Base-by-base conservation (phyloP, 2,113 vertebrate species). In the Tyrannus savana region DNA sequence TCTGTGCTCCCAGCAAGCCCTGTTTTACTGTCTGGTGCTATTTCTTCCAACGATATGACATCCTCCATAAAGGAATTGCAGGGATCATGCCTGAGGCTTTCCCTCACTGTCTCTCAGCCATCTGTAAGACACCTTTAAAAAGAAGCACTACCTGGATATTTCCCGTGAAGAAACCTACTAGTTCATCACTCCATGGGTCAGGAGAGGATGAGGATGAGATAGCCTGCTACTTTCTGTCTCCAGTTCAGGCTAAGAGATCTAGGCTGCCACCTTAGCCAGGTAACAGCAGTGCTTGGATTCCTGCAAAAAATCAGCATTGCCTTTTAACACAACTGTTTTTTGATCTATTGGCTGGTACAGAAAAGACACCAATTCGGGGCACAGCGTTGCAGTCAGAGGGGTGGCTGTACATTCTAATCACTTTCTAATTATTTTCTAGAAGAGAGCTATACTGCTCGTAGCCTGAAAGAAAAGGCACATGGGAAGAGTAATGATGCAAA, bases 401-500 rank as follows among this genome's bases (percentile, higher is more conserved):
- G 18, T 2, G 2, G 25, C 33, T 52, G 18, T 42, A 52, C 8
- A 33, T 78, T 60, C 63, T 80, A 56, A 81, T 50, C 50, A 18
- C 25, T 91, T 69, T 37, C 37, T 77, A 59, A 81, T 46, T 56
- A 44, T 84, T 87, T 80, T 63, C 56, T 72, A 1, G 67, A 30
- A 27, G 27, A 58, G 8, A 84, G 30, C 24, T 39, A 85, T 41
- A 59, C 10, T 67, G 33, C 39, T 90, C 60, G 87, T 72, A 89
- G 64, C 42, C 60, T 71, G 44, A 74, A 89, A 81, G 50, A 87
- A 93, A 83, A 91, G 47, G 42, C 3, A 2, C 8, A 6, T 28
- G 7, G 58, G 44, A 93, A 80, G 53, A 90, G 35, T 56, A 86
- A 83, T 55, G 72, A 69, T 95, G 55, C 53, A 86, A 90, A 59